These are phyloP conservation scores for Neoaliturus tenellus DNA, from an alignment of 2,888 invertebrate species.

Conservation along the genomic window DNA sequence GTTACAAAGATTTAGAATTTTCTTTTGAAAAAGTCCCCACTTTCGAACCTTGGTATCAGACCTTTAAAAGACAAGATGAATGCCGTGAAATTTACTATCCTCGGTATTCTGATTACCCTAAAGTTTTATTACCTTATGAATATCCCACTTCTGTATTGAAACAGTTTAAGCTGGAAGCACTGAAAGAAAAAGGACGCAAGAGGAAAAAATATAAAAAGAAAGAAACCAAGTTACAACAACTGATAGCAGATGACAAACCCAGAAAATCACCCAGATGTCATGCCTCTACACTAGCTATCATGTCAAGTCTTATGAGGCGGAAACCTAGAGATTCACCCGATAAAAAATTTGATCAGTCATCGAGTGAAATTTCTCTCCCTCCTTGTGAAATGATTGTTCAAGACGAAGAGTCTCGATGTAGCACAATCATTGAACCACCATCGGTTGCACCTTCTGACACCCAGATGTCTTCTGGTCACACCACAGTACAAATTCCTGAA, in stretches of 20 bases:
- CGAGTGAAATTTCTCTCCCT: background rate
- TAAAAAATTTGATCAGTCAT: conserved; percentile 11
- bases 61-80: conserved; percentile 85
- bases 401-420: conserved; percentile 56
- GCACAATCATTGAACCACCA: conserved; percentile 33
- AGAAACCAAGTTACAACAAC: conserved; percentile 70
- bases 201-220: conserved; percentile 72
- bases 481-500: conserved; percentile 42
- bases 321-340: conserved; percentile 58
- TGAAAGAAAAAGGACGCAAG: conserved; percentile 47
- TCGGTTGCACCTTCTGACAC: conserved; percentile 22
- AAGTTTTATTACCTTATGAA: conserved; percentile 85
- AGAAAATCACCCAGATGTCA: conserved; percentile 92
- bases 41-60: conserved; percentile 87
- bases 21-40: conserved; percentile 86
- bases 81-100: conserved; percentile 78
- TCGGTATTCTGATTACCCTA: conserved; percentile 75
- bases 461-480: conserved; percentile 4
- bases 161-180: conserved; percentile 21
- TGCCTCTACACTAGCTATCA: conserved; percentile 90
- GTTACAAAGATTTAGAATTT: conserved; percentile 73
- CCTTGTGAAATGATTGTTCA: conserved; percentile 7
- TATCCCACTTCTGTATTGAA: conserved; percentile 59
- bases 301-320: conserved; percentile 71
- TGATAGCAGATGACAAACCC: conserved; percentile 75